These are phyloP conservation scores for Microdon myrmicae DNA, from an alignment of 2,888 invertebrate species.

Conservation along the genomic window DNA sequence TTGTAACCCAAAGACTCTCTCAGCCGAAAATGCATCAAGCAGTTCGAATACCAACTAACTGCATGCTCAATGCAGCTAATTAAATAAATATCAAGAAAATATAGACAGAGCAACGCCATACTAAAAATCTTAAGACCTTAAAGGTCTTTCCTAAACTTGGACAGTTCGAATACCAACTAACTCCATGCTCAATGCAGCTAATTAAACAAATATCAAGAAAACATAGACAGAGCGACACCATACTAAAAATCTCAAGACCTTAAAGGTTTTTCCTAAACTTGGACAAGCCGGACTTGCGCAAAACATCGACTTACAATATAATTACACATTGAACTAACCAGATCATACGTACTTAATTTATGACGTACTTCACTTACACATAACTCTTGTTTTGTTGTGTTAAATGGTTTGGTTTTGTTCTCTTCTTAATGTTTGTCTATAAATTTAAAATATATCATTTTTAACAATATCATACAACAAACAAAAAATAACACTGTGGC, in stretches of 20 bases:
- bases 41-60: constrained; percentile 36
- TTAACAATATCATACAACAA: constrained; percentile 31
- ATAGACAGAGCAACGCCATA: constrained; percentile 37
- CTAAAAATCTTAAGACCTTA: constrained; percentile 46
- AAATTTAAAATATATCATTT: constrained; percentile 37
- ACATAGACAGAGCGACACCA: no score
- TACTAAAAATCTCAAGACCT: no score
- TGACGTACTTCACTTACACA: constrained; percentile 25
- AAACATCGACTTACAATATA: not conserved
- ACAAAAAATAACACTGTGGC: constrained; percentile 3
- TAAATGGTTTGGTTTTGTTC: constrained; percentile 17
- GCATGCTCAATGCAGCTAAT: constrained; percentile 26
- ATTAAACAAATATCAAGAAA: no score
- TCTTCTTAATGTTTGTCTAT: constrained; percentile 42
- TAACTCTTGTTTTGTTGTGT: constrained; percentile 8
- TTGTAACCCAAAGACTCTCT: constrained; percentile 66
- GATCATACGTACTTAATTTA: constrained; percentile 31
- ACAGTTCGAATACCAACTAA: no score
- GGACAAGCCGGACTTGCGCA: not conserved
- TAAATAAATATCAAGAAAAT: constrained; percentile 38
- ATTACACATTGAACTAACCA: not conserved
- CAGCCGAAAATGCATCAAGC: constrained; percentile 59
- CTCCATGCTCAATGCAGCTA: no score
- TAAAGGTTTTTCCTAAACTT: constrained; percentile 37
- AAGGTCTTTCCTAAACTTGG: no score